Base-by-base conservation (phyloP, 2,888 invertebrate species). In the Nemapogon koenigi region DNA sequence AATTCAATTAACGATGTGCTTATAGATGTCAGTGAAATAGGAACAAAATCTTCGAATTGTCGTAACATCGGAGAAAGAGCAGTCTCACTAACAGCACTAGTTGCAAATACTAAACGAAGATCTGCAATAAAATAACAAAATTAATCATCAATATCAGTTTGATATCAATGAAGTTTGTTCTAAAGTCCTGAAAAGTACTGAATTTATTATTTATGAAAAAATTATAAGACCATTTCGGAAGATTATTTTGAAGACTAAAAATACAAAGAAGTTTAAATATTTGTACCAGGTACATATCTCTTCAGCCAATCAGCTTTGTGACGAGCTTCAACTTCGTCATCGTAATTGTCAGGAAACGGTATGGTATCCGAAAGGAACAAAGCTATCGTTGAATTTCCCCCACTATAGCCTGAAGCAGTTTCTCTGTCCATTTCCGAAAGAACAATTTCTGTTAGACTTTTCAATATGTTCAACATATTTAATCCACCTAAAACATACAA, bases 341-440 rank as follows among this genome's bases (percentile, higher is more conserved):
- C n/a, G n/a, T 46, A 45, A 10, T 37, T 35, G 3, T 40, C 43
- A 4, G 41, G 38, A 15, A 46, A 28, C 1, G 46, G 46, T 27
- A 48, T 43, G 10, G 39, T 43, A 16, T 48, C 45, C 1, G 44
- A 38, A 4, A 46, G 31, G 17, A 48, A 41, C 19, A 48, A 30
- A 10, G 43, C 47, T 13, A 46, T 42, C 6, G 45, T 43, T 7
- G 46, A 39, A 28, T 45, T 45, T 11, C 47, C 47, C 16, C 47
- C 47, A 18, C 40, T 35, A 26, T 48, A 48, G 25, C 33, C 19
- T 8, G 13, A n/a, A 19, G 4, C 19, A 11, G 19, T 33, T 11
- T 33, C 33, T 33, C n/a, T 11, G 13, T 33, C 33, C 11, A 33
- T 13, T 10, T 33, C 33, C 13, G n/a, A 6, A 6, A n/a, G 14